Evolutionary conservation across 1,140 invertebrate genomes (phyloP), one percentile per base, ranked within the genome.

Genomic region (Wasmannia auropunctata): DNA sequence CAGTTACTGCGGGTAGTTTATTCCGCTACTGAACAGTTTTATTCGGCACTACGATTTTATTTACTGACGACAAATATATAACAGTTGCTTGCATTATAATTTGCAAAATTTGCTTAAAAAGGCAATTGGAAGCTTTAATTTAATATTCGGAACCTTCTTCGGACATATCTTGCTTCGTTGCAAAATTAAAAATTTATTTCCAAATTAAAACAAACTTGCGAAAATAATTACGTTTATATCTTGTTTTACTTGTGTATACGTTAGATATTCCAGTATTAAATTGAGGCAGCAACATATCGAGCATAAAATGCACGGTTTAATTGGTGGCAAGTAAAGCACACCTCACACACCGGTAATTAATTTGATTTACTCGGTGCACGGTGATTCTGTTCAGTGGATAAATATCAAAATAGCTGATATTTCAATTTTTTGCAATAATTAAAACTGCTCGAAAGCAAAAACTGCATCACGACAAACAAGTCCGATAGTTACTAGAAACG

Each of bases 351-450:
- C 19, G 16, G 4, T 72, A 72, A 72, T 51, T 72, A 34, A 31
- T 72, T 54, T 72, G 22, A 72, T 72, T 54, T 72, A 54, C 40
- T 54, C 28, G 46, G 1, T 54, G 25, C 28, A 51, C 10, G 28
- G 54, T 34, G 19, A 72, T 34, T 34, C 11, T 22, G n/a, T 72
- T 72, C 31, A 54, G 31, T 72, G 0, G 28, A 34, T 14, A 4
- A n/a, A 51, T 34, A 51, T 54, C 10, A 72, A 70, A 72, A 34
- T 54, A 54, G 46, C 11, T 54, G 19, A 72, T 54, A 37, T 72
- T 37, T 16, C n/a, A 54, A 72, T 34, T 72, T 70, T 72, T 54
- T 72, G 46, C 19, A 16, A 7, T 34, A 72, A 72, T 72, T 72
- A 72, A 54, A 72, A 51, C 19, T 70, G 22, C 3, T 34, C 5